phyloP scores from a whole-genome alignment of 2,888 invertebrate species.

The Leptopilina syphax region DNA sequence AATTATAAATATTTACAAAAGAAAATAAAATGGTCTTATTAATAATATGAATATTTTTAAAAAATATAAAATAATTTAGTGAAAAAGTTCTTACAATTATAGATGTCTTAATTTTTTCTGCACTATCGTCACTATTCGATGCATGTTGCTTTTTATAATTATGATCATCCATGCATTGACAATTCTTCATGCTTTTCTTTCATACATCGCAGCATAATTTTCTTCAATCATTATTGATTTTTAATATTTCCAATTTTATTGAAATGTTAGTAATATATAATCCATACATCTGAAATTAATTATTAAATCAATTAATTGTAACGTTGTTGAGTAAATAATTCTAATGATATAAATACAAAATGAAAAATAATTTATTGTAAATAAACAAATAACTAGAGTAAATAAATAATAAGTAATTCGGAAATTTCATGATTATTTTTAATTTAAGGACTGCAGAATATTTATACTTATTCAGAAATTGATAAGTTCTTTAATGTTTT shows the following conservation, averaged over 20 bases:
- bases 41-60: background rate
- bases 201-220: background rate
- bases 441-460: too few relatives aligned
- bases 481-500: too few relatives aligned
- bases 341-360: too few relatives aligned
- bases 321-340: too few relatives aligned
- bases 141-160: background rate
- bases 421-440: too few relatives aligned
- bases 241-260: background rate
- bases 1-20: background rate
- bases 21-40: too few relatives aligned
- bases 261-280: background rate
- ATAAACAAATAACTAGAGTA: too few relatives aligned
- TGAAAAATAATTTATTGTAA: too few relatives aligned
- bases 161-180: background rate
- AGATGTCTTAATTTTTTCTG: background rate
- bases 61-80: background rate
- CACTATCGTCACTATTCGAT: background rate
- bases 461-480: too few relatives aligned
- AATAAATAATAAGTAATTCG: too few relatives aligned
- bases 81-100: background rate
- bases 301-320: too few relatives aligned
- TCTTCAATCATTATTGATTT: background rate
- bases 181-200: background rate
- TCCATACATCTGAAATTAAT: background rate